Percentiles rank a stretch among this genome's conserved stretches.
These are phyloP conservation scores for Zosterops japonicus DNA, from an alignment of 2,113 vertebrate genomes.

Conservation along the genomic window DNA sequence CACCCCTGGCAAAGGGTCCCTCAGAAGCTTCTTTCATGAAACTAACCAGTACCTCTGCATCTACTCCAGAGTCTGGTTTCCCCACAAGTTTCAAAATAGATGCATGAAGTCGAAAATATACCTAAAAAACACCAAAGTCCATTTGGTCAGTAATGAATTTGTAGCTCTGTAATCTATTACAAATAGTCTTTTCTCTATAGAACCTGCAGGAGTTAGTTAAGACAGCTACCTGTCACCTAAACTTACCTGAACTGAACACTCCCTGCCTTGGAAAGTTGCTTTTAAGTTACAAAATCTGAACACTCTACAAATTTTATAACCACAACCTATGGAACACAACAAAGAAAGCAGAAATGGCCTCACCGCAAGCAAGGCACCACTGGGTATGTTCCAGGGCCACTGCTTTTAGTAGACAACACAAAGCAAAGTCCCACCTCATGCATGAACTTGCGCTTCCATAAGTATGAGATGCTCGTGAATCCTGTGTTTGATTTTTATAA, in stretches of 20 bases:
- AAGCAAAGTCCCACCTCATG: neutral
- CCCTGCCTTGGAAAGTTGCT: neutral
- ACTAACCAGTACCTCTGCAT: conserved; percentile 85
- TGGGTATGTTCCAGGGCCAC: neutral
- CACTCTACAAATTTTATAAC: neutral
- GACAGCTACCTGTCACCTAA: neutral
- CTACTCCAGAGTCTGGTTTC: conserved; percentile 76
- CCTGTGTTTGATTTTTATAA: neutral
- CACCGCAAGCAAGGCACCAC: neutral
- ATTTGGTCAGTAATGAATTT: neutral
- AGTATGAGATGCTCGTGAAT: neutral
- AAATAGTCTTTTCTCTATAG: neutral
- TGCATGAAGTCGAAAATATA: conserved; percentile 92
- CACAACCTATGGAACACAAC: neutral
- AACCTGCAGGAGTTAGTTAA: neutral
- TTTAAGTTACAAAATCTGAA: neutral
- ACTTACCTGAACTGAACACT: neutral
- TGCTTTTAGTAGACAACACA: neutral
- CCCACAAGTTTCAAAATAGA: conserved; percentile 93
- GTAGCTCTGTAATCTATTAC: neutral
- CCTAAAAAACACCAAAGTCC: conserved; percentile 68
- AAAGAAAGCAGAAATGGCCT: neutral
- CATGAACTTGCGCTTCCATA: neutral
- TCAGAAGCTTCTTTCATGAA: conserved; percentile 91
- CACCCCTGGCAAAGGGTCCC: conserved; percentile 92